These are phyloP conservation scores for Hirtodrosophila histrioides DNA, from an alignment of 2,888 invertebrate species.

Conservation along the genomic window DNA sequence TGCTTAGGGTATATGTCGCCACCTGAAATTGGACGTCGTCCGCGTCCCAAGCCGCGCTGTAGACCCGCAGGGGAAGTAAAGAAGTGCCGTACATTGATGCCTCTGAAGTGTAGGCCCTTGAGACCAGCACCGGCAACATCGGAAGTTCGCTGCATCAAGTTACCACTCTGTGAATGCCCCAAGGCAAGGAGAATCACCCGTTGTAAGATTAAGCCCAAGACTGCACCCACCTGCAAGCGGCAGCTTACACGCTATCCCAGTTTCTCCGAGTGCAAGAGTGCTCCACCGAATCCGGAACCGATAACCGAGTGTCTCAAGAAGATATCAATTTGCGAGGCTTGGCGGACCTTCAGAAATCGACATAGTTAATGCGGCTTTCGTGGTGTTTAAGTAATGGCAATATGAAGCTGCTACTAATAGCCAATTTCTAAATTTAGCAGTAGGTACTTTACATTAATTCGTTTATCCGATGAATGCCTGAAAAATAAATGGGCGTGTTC, in stretches of 20 bases:
- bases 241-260: conserved; percentile 39
- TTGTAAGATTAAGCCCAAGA: conserved; percentile 7
- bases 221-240: not conserved
- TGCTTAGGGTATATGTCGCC: not conserved
- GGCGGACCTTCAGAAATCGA: conserved; percentile 14
- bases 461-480: too few relatives aligned
- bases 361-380: conserved; percentile 3
- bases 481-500: too few relatives aligned
- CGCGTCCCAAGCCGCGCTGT: not conserved
- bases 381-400: too few relatives aligned
- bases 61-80: too few relatives aligned
- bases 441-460: too few relatives aligned
- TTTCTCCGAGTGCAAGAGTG: conserved; percentile 48
- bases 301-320: conserved; percentile 10
- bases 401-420: too few relatives aligned
- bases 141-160: not conserved
- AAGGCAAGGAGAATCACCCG: rapidly evolving
- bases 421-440: too few relatives aligned
- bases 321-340: conserved; percentile 14
- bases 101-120: conserved; percentile 4
- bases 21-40: not conserved
- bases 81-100: conserved; percentile 2
- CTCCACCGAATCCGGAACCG: not conserved
- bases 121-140: not conserved
- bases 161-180: conserved; percentile 5